These are phyloP conservation scores for Sebastes diaconus DNA, from an alignment of 2,797 vertebrate genomes.

Conservation along the genomic window DNA sequence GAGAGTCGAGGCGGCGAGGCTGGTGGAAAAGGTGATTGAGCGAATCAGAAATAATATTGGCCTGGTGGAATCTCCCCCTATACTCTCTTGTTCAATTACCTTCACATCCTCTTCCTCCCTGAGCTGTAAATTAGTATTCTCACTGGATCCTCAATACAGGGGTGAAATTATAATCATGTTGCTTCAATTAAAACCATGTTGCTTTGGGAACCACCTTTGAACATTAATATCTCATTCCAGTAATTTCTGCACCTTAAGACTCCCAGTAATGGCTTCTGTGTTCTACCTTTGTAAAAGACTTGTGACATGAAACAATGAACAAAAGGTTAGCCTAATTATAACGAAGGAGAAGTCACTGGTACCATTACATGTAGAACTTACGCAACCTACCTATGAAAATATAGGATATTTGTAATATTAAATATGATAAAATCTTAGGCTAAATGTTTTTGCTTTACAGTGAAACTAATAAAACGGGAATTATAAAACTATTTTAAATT, in stretches of 20 bases:
- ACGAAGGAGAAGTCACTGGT: not conserved
- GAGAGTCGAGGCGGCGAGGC: not conserved
- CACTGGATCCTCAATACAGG: conserved; percentile 20
- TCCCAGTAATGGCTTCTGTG: not conserved
- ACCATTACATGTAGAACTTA: not conserved
- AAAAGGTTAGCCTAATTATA: not conserved
- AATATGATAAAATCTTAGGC: not conserved
- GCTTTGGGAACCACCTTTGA: conserved; percentile 43
- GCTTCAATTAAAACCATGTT: conserved; percentile 53
- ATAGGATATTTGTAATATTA: not conserved
- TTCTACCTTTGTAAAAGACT: conserved; percentile 3
- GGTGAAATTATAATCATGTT: conserved; percentile 40
- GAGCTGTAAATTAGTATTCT: conserved; percentile 31
- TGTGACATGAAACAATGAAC: not conserved
- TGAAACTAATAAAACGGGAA: not conserved
- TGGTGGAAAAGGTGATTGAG: conserved; percentile 7
- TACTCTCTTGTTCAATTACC: conserved; percentile 1
- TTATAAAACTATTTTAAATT: not conserved
- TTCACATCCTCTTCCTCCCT: conserved; percentile 7
- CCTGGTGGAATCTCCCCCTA: not conserved
- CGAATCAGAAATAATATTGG: not conserved
- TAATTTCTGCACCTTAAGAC: conserved; percentile 4
- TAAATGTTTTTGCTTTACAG: not conserved
- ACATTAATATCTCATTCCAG: conserved; percentile 36
- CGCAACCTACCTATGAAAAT: not conserved